Conservation (phyloP, 2,113 vertebrate species). For the Peromyscus maniculatus region DNA sequence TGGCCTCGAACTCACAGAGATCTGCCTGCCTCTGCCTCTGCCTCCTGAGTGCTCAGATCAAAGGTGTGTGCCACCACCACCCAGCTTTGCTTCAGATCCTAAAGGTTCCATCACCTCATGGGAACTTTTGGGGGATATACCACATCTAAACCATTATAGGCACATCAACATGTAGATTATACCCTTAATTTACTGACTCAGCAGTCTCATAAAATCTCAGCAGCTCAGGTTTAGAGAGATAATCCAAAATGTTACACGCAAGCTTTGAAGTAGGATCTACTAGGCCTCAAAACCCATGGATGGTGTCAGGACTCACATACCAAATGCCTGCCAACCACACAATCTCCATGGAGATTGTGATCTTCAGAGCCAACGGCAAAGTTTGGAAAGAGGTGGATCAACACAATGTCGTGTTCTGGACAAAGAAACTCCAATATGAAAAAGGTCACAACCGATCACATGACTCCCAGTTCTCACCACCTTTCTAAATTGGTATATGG, state of each 20-base stretch:
- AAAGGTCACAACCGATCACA: background rate
- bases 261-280: background rate
- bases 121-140: background rate
- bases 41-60: too few relatives aligned
- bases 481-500: background rate
- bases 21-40: too few relatives aligned
- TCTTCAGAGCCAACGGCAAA: background rate
- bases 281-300: background rate
- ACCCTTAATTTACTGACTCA: background rate
- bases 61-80: too few relatives aligned
- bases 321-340: background rate
- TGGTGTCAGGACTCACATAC: background rate
- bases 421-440: background rate
- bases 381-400: background rate
- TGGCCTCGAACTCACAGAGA: too few relatives aligned
- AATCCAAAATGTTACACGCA: background rate
- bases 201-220: background rate
- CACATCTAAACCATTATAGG: background rate
- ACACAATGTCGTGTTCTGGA: background rate
- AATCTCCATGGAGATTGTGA: background rate
- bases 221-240: slow-evolving; percentile 20
- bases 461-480: background rate
- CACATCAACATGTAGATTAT: background rate
- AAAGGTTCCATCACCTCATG: background rate
- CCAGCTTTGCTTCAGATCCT: background rate